These are phyloP conservation scores for Aleiodes leptofemur DNA, from an alignment of 2,888 invertebrate species.

Conservation along the genomic window DNA sequence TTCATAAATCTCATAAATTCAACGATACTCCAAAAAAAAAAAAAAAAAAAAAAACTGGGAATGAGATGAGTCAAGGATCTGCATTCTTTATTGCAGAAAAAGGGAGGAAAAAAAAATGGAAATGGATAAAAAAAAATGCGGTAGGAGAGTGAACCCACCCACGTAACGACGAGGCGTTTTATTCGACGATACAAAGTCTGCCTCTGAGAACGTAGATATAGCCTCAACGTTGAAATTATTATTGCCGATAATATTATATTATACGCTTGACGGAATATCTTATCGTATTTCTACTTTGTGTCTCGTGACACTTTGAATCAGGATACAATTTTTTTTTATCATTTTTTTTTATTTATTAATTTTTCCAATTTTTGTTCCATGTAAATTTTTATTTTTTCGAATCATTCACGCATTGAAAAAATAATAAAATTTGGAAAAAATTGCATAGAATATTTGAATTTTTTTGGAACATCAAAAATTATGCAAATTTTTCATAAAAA, in stretches of 20 bases:
- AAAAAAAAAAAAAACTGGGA: constrained; percentile 9
- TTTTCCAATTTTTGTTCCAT: background rate
- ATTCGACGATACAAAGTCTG: constrained; percentile 31
- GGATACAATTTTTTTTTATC: background rate
- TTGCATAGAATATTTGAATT: no score
- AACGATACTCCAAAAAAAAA: constrained; percentile 9
- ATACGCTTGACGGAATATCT: constrained; percentile 17
- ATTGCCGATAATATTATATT: constrained; percentile 30
- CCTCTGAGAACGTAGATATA: constrained; percentile 3
- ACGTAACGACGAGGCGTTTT: constrained; percentile 37
- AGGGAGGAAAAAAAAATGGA: constrained; percentile 34
- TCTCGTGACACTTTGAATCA: constrained; percentile 14
- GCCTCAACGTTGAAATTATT: constrained; percentile 22
- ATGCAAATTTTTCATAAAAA: no score
- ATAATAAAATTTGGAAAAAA: no score
- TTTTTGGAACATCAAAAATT: no score
- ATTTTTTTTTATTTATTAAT: background rate
- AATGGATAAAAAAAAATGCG: constrained; percentile 22
- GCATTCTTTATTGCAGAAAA: constrained; percentile 41
- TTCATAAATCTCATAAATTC: constrained; percentile 12
- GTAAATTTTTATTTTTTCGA: no score
- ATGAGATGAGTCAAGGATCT: constrained; percentile 40
- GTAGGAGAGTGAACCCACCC: constrained; percentile 28
- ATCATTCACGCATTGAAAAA: no score
- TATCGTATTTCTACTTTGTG: constrained; percentile 4